These are phyloP conservation scores for Lithophane semibrunnea DNA, from an alignment of 2,888 invertebrate species.

Conservation along the genomic window DNA sequence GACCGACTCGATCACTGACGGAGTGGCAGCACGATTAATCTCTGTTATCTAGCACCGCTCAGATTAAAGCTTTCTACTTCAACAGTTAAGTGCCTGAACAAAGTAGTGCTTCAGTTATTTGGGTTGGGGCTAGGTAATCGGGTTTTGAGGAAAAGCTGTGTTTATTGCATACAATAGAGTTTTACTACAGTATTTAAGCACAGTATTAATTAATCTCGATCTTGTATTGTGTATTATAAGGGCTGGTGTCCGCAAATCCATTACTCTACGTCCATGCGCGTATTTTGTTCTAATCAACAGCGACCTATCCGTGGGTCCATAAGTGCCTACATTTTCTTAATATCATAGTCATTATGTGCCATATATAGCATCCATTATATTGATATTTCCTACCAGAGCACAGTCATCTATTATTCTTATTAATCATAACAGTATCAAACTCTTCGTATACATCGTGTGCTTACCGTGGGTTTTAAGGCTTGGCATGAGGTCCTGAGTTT, in stretches of 20 bases:
- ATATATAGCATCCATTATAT: slow-evolving; percentile 3
- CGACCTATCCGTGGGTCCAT: neutral
- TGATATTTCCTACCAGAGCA: neutral
- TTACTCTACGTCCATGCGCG: neutral
- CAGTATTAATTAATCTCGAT: neutral
- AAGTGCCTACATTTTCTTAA: neutral
- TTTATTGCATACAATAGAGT: slow-evolving; percentile 12
- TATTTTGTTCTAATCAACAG: neutral
- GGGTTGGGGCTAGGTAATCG: slow-evolving; percentile 22
- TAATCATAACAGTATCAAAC: neutral
- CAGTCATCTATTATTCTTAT: neutral
- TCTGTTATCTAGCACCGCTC: slow-evolving; percentile 41
- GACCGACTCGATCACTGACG: slow-evolving; percentile 8
- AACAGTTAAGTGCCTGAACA: slow-evolving; percentile 49
- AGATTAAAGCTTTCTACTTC: slow-evolving; percentile 54
- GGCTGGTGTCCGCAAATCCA: neutral
- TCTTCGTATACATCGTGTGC: neutral
- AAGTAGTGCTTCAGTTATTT: slow-evolving; percentile 29
- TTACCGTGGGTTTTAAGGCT: neutral
- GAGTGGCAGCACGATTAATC: slow-evolving; percentile 53
- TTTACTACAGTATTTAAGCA: slow-evolving; percentile 8
- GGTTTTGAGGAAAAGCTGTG: slow-evolving; percentile 10
- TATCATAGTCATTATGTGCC: neutral
- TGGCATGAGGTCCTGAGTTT: neutral
- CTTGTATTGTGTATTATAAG: neutral